phyloP scores from a whole-genome alignment of 2,888 invertebrate species.

The Spisula solida region DNA sequence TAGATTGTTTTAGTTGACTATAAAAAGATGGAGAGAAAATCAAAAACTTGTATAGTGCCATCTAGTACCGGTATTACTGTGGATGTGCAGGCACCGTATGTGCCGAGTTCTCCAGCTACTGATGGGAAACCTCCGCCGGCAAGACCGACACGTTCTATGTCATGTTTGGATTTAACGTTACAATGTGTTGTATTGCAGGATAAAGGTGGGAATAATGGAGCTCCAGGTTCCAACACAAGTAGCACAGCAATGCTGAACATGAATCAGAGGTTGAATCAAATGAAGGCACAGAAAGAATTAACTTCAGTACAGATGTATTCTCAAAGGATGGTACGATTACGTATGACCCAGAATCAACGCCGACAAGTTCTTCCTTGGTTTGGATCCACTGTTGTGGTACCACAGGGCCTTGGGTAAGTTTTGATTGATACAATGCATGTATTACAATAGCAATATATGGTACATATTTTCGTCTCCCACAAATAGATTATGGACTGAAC shows the following conservation, averaged over 20 bases:
- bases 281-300: constrained; percentile 70
- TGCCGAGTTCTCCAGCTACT: constrained; percentile 62
- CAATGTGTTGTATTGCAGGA: constrained; percentile 73
- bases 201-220: constrained; percentile 48
- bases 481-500: too few species aligned
- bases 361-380: constrained; percentile 74
- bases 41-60: constrained; percentile 58
- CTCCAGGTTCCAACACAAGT: constrained; percentile 40
- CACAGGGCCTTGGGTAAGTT: constrained; percentile 71
- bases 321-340: constrained; percentile 75
- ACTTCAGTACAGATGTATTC: constrained; percentile 76
- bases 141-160: constrained; percentile 61
- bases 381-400: constrained; percentile 62
- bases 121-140: constrained; percentile 57
- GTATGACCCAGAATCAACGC: constrained; percentile 78
- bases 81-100: constrained; percentile 13
- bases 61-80: constrained; percentile 27
- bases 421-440: background rate
- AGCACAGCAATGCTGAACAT: constrained; percentile 74
- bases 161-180: constrained; percentile 70
- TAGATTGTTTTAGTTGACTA: background rate
- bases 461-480: background rate
- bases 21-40: constrained; percentile 60
- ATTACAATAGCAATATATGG: background rate
- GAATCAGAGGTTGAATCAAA: constrained; percentile 72